These are phyloP conservation scores for Dicentrarchus labrax DNA, from an alignment of 2,113 vertebrate genomes.

Conservation along the genomic window DNA sequence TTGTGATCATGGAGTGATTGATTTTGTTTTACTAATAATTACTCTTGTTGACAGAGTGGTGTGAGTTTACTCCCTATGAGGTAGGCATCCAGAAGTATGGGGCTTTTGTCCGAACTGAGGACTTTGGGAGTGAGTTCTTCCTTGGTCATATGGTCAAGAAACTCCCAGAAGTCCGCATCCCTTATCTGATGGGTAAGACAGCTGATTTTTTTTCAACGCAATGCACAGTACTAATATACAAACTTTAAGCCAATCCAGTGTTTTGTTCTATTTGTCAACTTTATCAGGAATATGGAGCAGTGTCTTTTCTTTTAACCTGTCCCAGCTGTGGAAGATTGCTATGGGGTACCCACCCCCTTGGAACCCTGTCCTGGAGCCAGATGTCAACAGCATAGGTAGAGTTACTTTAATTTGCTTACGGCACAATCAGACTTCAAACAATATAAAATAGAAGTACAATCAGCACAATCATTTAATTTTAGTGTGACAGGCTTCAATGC, in stretches of 20 bases:
- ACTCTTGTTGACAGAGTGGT: conserved; percentile 85
- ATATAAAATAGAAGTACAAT: too few species aligned
- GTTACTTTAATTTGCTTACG: too few species aligned
- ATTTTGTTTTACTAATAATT: background rate
- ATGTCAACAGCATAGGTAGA: conserved; percentile 38
- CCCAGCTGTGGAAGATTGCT: background rate
- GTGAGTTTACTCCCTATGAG: conserved; percentile 92
- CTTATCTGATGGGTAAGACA: conserved; percentile 87
- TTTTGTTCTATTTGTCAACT: background rate
- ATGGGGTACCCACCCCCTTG: conserved; percentile 27
- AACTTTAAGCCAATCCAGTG: background rate
- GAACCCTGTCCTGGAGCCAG: conserved; percentile 11
- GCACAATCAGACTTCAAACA: too few species aligned
- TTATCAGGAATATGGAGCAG: conserved; percentile 74
- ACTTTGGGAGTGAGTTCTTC: conserved; percentile 91
- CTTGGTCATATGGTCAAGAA: conserved; percentile 88
- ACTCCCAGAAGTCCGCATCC: conserved; percentile 87
- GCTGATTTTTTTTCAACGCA: background rate
- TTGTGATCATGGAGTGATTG: background rate
- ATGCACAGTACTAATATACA: background rate
- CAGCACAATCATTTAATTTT: too few species aligned
- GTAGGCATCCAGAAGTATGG: conserved; percentile 91
- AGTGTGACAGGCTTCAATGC: too few species aligned
- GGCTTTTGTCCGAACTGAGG: conserved; percentile 84
- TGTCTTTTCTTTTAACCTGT: conserved; percentile 57